A percentile compares a stretch with the other conserved stretches of the same genome.
Conservation (phyloP, 2,113 vertebrate genomes). For the Malurus melanocephalus region DNA sequence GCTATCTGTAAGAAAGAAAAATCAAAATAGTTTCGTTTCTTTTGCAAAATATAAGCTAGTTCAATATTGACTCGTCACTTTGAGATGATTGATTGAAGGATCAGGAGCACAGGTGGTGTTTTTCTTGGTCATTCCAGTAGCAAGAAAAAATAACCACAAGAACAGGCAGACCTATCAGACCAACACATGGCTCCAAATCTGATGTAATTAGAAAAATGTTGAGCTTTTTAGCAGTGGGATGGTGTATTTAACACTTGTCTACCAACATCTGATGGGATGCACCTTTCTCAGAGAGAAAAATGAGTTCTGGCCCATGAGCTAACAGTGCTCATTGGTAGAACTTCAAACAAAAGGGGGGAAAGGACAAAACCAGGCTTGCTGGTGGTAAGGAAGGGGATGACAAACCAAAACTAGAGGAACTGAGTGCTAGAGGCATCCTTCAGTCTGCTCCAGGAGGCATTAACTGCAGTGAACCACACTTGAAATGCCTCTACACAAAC, state of each 20-base stretch:
- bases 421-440: not conserved
- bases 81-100: not conserved
- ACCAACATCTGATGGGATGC: not conserved
- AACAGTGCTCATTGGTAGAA: not conserved
- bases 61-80: not conserved
- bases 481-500: not conserved
- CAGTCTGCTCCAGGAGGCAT: not conserved
- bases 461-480: not conserved
- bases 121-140: not conserved
- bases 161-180: not conserved
- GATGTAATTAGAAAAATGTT: not conserved
- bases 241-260: not conserved
- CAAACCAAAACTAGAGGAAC: not conserved
- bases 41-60: not conserved
- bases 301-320: not conserved
- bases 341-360: not conserved
- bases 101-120: not conserved
- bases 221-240: not conserved
- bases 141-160: not conserved
- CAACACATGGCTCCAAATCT: not conserved
- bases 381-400: not conserved
- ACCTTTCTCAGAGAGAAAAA: not conserved
- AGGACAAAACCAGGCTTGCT: not conserved
- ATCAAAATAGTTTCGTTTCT: conserved; percentile 36
- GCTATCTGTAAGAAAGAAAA: not conserved